These are phyloP conservation scores for Hyperopisus bebe DNA, from an alignment of 2,113 vertebrate species.

Conservation along the genomic window DNA sequence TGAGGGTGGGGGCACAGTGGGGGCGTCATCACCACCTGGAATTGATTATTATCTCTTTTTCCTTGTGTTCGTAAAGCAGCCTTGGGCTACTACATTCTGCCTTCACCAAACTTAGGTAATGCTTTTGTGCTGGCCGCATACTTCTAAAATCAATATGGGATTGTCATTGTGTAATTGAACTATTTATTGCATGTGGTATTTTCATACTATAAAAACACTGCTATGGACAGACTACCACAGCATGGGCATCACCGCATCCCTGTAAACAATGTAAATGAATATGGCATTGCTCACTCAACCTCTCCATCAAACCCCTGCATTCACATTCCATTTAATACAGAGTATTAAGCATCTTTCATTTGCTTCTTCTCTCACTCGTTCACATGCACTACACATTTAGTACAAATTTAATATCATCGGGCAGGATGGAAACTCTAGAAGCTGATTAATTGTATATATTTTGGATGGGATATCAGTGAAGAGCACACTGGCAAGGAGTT, in stretches of 20 bases:
- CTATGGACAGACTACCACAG: neutral
- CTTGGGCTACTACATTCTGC: neutral
- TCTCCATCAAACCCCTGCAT: neutral
- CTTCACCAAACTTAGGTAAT: neutral
- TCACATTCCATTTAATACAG: neutral
- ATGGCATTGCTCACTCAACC: neutral
- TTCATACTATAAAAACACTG: neutral
- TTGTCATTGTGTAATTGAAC: neutral
- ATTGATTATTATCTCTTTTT: neutral
- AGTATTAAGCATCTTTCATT: neutral
- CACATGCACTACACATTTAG: neutral
- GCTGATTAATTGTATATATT: neutral
- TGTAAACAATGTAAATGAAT: neutral
- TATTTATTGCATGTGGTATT: conserved; percentile 1
- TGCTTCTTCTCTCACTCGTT: neutral
- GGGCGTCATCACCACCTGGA: neutral
- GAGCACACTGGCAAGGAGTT: neutral
- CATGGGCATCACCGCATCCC: neutral
- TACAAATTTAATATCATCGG: neutral
- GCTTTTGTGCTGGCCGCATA: neutral
- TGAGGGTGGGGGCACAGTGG: conserved; percentile 24
- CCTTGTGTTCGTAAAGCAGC: neutral
- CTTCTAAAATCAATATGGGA: neutral
- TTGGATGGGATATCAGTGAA: neutral
- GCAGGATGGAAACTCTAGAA: neutral